Conservation (phyloP, 2,888 invertebrate species). For the Andrena bicolor region DNA sequence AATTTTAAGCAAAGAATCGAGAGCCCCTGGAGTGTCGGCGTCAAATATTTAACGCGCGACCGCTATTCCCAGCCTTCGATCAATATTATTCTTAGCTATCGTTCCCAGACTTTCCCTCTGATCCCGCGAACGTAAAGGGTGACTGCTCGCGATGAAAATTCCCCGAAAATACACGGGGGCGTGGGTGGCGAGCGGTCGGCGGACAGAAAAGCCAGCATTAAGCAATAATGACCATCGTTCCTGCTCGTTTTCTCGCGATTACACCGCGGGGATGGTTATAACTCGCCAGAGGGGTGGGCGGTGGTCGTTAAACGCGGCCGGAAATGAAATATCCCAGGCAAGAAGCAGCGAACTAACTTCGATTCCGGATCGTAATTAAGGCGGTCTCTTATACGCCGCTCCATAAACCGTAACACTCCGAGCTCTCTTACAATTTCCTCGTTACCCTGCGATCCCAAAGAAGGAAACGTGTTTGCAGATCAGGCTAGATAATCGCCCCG, state of each 20-base stretch:
- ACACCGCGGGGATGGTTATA: constrained; percentile 12
- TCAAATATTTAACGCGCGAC: constrained; percentile 38
- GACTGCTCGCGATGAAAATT: neutral
- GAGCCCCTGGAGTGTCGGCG: neutral
- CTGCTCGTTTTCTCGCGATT: neutral
- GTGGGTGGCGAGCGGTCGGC: neutral
- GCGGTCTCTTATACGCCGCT: constrained; percentile 33
- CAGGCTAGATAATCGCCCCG: neutral
- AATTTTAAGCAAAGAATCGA: constrained; percentile 33
- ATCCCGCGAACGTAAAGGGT: neutral
- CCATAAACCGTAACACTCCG: constrained; percentile 27
- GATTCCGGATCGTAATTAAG: constrained; percentile 45
- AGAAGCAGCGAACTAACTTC: constrained; percentile 27
- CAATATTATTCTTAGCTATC: constrained; percentile 28
- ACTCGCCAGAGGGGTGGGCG: neutral
- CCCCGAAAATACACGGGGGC: neutral
- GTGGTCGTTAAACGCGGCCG: constrained; percentile 27
- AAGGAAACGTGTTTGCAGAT: constrained; percentile 21
- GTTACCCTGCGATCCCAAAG: neutral
- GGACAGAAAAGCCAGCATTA: neutral
- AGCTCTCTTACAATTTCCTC: constrained; percentile 19
- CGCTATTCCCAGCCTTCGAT: neutral
- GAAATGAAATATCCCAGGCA: constrained; percentile 41
- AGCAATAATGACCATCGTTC: neutral
- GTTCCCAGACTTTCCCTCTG: neutral